Evolutionary conservation across 2,113 vertebrate genomes (phyloP), one percentile per base, ranked within the genome.

Genomic region (Embiotoca jacksoni): DNA sequence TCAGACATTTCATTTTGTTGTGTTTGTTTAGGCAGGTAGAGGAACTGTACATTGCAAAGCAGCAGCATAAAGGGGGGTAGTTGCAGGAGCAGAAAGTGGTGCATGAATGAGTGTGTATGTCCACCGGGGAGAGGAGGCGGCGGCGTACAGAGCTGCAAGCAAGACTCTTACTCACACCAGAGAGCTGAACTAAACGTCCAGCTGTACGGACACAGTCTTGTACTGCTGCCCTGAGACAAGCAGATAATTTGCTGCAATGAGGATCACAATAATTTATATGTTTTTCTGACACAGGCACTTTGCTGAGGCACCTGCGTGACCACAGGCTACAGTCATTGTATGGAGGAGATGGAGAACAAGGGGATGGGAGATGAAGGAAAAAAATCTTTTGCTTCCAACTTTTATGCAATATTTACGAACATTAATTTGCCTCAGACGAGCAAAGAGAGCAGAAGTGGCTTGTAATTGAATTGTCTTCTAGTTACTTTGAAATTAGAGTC

Each of bases 401-500:
- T 72, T 74, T 65, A 68, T 67, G 53, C 23, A 41, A 78, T 60
- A 56, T 83, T 80, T 52, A 62, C 30, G 0, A 67, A 46, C 14
- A 61, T 62, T 72, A 75, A 68, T 81, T 72, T 71, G 36, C 58
- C 33, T 57, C 23, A 4, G 63, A 75, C 35, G 15, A 50, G 55
- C 55, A 46, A 68, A 49, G 7, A 39, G 57, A 72, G 39, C 53
- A 68, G 50, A 35, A 13, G 39, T 52, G 37, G 33, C 33, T 63
- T 47, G 39, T 71, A 78, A 88, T 55, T 75, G 55, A 82, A 59
- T 56, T 53, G 2, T 63, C 10, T 6, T 52, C 16, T 76, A 5
- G 62, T 81, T 61, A 63, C 36, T 82, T 64, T 80, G 59, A 75
- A 62, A 86, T 80, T 61, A 73, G 53, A 84, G 57, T 23, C 37